phyloP scores from a whole-genome alignment of 2,888 invertebrate species.

The Stenolophus ochropezus region DNA sequence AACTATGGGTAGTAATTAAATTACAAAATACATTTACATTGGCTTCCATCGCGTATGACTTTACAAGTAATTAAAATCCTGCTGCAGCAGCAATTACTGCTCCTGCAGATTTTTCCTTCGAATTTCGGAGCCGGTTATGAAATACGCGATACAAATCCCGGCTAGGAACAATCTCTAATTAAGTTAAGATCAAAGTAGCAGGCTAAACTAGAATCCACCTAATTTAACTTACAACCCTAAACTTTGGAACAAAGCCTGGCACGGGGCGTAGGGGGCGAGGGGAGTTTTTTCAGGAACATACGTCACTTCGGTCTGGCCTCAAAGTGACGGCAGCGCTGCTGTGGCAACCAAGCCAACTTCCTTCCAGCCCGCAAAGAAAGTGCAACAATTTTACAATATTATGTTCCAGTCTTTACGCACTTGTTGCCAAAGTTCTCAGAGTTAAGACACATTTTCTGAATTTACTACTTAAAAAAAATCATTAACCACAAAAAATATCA shows the following conservation, averaged over 20 bases:
- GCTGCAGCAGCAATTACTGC: not conserved
- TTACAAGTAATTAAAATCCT: not conserved
- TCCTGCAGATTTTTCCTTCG: not conserved
- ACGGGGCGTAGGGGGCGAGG: not conserved
- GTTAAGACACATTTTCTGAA: no score
- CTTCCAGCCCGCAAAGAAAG: no score
- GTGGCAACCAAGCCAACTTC: not conserved
- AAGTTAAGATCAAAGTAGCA: constrained; percentile 38
- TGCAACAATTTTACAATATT: no score
- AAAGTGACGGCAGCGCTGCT: constrained; percentile 3
- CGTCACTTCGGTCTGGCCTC: constrained; percentile 1
- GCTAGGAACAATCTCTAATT: constrained; percentile 36
- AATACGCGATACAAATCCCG: constrained; percentile 27
- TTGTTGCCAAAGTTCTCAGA: no score
- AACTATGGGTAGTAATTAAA: no score
- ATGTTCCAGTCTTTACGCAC: no score
- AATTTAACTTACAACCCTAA: constrained; percentile 44
- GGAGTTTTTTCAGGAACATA: constrained; percentile 30
- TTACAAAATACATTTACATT: not conserved
- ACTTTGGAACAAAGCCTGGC: constrained; percentile 28
- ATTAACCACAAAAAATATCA: no score
- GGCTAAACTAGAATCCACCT: constrained; percentile 41
- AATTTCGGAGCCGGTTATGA: constrained; percentile 11
- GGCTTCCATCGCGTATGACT: not conserved
- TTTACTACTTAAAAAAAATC: no score